Evolutionary conservation across 2,797 vertebrate species (phyloP).

Genomic region (Melanotaenia trifasciata): DNA sequence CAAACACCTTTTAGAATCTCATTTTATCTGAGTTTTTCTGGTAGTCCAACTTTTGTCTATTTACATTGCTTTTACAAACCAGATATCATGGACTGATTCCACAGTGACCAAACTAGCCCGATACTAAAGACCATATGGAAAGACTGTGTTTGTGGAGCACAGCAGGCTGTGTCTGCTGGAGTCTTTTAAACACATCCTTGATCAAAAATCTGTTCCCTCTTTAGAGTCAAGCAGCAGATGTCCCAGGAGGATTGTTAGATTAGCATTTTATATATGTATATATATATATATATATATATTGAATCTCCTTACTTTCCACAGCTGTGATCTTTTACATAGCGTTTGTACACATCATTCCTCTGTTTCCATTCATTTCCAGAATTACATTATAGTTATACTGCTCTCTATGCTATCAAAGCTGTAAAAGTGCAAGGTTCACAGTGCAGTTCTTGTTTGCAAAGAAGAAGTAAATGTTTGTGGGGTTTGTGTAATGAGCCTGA

Average conservation of each 20-base stretch:
- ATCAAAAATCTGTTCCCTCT: conserved; percentile 71
- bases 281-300: too few species aligned
- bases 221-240: conserved; percentile 53
- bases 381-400: conserved; percentile 21
- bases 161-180: conserved; percentile 44
- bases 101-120: conserved; percentile 22
- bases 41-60: conserved; percentile 10
- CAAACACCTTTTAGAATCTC: conserved; percentile 25
- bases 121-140: conserved; percentile 19
- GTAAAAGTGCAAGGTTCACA: conserved; percentile 54
- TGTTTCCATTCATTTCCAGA: conserved; percentile 13
- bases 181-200: conserved; percentile 63
- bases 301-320: background rate
- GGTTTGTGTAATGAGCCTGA: conserved; percentile 60
- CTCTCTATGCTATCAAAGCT: conserved; percentile 15
- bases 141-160: conserved; percentile 38
- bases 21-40: conserved; percentile 4
- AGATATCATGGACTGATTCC: conserved; percentile 22
- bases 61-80: conserved; percentile 23
- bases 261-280: too few species aligned
- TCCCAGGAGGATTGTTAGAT: conserved; percentile 75
- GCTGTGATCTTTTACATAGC: conserved; percentile 16
- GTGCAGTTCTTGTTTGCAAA: conserved; percentile 55
- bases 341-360: conserved; percentile 13
- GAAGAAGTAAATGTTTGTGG: conserved; percentile 38